A percentile compares a stretch with the other conserved stretches of the same genome.
Conservation (phyloP, 1,140 invertebrate genomes). For the Proctacanthus coquilletti region DNA sequence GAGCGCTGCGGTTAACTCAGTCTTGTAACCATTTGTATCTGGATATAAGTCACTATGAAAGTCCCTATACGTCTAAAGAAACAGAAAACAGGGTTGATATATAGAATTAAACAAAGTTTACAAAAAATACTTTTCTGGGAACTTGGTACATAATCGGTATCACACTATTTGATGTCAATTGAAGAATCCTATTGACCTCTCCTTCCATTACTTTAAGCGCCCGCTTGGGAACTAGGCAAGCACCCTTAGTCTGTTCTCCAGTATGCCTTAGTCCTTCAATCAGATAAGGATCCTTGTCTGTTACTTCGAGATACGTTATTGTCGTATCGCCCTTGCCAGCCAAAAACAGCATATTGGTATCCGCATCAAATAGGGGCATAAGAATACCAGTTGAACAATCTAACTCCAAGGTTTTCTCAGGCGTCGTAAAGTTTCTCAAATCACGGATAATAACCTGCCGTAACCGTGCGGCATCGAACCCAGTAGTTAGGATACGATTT, state of each 20-base stretch:
- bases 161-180: conserved; percentile 69
- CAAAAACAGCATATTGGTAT: conserved; percentile 87
- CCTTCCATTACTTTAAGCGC: conserved; percentile 87
- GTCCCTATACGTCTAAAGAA: conserved; percentile 68
- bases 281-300: conserved; percentile 66
- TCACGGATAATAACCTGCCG: conserved; percentile 80
- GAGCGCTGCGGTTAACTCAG: conserved; percentile 54
- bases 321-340: conserved; percentile 85
- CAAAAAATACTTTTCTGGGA: conserved; percentile 56
- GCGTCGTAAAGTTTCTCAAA: conserved; percentile 58
- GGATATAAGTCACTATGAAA: conserved; percentile 89
- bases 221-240: conserved; percentile 78
- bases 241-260: conserved; percentile 83
- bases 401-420: conserved; percentile 61
- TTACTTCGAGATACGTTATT: conserved; percentile 72
- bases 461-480: conserved; percentile 56
- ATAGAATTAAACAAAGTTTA: neutral
- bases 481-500: conserved; percentile 67
- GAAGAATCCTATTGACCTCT: conserved; percentile 79
- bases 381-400: conserved; percentile 84
- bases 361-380: conserved; percentile 78
- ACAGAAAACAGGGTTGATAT: conserved; percentile 11
- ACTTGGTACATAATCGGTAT: conserved; percentile 89
- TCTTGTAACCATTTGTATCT: conserved; percentile 61
- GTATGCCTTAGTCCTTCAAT: conserved; percentile 48